Conservation (phyloP, 1,140 invertebrate genomes). For the Heliconius melpomene region DNA sequence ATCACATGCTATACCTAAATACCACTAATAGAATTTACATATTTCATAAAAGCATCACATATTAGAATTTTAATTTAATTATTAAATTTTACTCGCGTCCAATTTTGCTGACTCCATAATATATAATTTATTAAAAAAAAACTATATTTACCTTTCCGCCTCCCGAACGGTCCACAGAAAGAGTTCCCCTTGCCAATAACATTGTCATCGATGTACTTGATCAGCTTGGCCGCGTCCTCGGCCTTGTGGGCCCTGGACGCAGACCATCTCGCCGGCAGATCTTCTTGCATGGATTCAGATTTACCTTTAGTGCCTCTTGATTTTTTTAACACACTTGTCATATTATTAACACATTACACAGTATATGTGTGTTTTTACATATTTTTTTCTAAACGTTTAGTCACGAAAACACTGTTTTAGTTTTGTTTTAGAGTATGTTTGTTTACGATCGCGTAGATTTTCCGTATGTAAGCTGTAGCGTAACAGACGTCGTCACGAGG, state of each 20-base stretch:
- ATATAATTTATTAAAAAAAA: neutral
- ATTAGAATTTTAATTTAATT: neutral
- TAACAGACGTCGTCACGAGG: constrained; percentile 31
- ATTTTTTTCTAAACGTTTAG: constrained; percentile 30
- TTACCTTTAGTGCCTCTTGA: constrained; percentile 75
- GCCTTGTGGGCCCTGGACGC: constrained; percentile 76
- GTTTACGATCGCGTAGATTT: neutral
- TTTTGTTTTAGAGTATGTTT: constrained; percentile 13
- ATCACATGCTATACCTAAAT: too few species aligned
- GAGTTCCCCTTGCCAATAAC: constrained; percentile 89
- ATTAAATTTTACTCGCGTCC: neutral
- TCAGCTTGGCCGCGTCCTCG: constrained; percentile 85
- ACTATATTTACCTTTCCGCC: constrained; percentile 85
- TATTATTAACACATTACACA: constrained; percentile 72
- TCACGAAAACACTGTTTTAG: constrained; percentile 38
- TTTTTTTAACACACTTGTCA: constrained; percentile 79
- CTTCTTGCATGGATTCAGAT: constrained; percentile 79
- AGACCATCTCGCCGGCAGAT: constrained; percentile 69
- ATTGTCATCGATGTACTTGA: constrained; percentile 90
- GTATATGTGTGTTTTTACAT: constrained; percentile 38
- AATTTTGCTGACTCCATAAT: neutral
- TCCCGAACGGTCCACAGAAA: constrained; percentile 90
- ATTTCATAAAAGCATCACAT: neutral
- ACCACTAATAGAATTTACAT: neutral
- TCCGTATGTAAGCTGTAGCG: neutral